Percentiles rank a stretch among this genome's conserved stretches.
phyloP scores from a whole-genome alignment of 2,113 vertebrate genomes.

The Numida meleagris region DNA sequence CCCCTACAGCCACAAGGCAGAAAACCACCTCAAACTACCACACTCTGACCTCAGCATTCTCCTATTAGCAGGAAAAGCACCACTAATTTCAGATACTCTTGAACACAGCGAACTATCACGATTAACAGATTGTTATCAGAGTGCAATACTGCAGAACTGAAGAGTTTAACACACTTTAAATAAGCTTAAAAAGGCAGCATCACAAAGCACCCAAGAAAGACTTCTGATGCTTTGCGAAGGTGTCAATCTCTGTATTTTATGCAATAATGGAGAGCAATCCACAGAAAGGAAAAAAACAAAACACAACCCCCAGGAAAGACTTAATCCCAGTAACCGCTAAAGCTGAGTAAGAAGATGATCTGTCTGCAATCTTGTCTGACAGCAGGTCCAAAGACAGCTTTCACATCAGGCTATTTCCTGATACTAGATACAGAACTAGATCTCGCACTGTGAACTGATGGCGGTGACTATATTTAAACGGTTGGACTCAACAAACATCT shows the following conservation, averaged over 20 bases:
- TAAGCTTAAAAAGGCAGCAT: not conserved
- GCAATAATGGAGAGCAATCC: not conserved
- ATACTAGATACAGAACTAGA: not conserved
- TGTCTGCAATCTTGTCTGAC: not conserved
- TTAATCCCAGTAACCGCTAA: not conserved
- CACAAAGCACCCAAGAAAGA: not conserved
- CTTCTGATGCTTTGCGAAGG: not conserved
- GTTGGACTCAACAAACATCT: not conserved
- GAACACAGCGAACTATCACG: not conserved
- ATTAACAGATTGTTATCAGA: not conserved
- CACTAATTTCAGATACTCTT: not conserved
- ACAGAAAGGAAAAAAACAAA: not conserved
- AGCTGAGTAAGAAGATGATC: not conserved
- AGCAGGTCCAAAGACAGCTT: not conserved
- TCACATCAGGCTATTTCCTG: not conserved
- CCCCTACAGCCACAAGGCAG: not conserved
- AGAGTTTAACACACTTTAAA: conserved; percentile 23
- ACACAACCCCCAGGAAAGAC: not conserved
- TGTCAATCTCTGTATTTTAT: not conserved
- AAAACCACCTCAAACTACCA: not conserved
- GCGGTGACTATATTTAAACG: not conserved
- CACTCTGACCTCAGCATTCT: not conserved
- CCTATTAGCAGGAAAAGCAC: not conserved
- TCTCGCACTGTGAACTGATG: not conserved
- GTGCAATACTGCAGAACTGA: not conserved